A percentile compares a stretch with the other conserved stretches of the same genome.
Evolutionary conservation across 2,113 vertebrate genomes (phyloP).

Genomic region (Saguinus midas): DNA sequence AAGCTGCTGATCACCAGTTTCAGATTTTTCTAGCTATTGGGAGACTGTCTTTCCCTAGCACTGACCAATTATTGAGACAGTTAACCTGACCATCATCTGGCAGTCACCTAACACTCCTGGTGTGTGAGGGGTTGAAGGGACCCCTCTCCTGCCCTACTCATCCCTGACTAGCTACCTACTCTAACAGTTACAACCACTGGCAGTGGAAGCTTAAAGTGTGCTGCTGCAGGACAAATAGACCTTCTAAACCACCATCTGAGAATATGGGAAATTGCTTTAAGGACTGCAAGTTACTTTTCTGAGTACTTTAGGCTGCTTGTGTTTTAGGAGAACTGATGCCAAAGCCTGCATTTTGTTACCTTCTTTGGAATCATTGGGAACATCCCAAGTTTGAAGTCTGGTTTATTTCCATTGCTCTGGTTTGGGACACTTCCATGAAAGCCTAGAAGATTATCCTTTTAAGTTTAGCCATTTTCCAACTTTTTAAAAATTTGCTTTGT

Average conservation of each 20-base stretch:
- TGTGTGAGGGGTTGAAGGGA: too few relatives aligned
- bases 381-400: not conserved
- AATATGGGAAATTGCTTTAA: not conserved
- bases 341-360: constrained; percentile 4
- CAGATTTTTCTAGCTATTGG: too few relatives aligned
- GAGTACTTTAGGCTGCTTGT: not conserved
- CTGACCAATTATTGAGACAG: too few relatives aligned
- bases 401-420: not conserved
- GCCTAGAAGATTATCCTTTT: not conserved
- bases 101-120: too few relatives aligned
- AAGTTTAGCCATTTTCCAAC: not conserved
- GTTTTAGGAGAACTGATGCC: not conserved
- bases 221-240: not conserved
- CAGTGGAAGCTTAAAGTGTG: not conserved
- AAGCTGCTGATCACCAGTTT: too few relatives aligned
- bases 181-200: not conserved
- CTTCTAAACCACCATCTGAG: not conserved
- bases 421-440: not conserved
- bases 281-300: not conserved
- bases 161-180: too few relatives aligned
- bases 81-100: too few relatives aligned
- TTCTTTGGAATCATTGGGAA: not conserved
- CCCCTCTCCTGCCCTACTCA: too few relatives aligned
- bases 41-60: too few relatives aligned
- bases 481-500: not conserved